phyloP scores from a whole-genome alignment of 1,140 invertebrate genomes.

The Zaprionus camerounensis region DNA sequence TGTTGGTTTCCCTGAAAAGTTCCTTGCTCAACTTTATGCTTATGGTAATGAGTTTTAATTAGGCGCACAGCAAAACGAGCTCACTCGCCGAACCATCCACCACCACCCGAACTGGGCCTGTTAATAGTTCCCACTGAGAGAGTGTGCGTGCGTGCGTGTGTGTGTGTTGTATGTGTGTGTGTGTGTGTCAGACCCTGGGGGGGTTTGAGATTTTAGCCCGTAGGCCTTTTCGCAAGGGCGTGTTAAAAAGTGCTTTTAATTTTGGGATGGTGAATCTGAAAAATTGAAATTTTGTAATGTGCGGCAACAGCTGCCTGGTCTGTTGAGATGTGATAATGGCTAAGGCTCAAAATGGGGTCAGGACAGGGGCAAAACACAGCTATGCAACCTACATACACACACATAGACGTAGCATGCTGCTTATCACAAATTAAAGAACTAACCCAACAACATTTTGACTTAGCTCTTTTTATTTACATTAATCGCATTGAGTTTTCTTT shows the following conservation, averaged over 20 bases:
- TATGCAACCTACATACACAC: conserved; percentile 9
- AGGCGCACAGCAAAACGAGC: conserved; percentile 70
- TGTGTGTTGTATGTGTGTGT: background rate
- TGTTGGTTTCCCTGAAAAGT: conserved; percentile 46
- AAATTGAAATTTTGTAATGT: conserved; percentile 48
- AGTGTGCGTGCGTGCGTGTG: background rate
- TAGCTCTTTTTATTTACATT: conserved; percentile 10
- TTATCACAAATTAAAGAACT: background rate
- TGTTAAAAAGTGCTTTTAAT: conserved; percentile 39
- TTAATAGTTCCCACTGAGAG: conserved; percentile 31
- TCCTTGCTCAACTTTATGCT: conserved; percentile 76
- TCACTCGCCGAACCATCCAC: conserved; percentile 35
- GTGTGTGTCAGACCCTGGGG: background rate
- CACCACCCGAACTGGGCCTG: conserved; percentile 46
- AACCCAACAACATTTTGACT: background rate
- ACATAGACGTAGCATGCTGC: too few relatives aligned
- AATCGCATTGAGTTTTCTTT: background rate
- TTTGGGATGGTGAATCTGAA: conserved; percentile 24
- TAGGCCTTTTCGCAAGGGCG: conserved; percentile 24
- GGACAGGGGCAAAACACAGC: background rate
- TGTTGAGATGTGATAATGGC: conserved; percentile 10
- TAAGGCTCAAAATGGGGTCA: conserved; percentile 45
- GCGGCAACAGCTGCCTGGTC: conserved; percentile 58
- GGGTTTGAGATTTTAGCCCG: conserved; percentile 18
- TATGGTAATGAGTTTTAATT: conserved; percentile 83